Percentiles rank a stretch among this genome's conserved stretches.
Evolutionary conservation across 2,113 vertebrate genomes (phyloP).

Genomic region (Ciconia boyciana): DNA sequence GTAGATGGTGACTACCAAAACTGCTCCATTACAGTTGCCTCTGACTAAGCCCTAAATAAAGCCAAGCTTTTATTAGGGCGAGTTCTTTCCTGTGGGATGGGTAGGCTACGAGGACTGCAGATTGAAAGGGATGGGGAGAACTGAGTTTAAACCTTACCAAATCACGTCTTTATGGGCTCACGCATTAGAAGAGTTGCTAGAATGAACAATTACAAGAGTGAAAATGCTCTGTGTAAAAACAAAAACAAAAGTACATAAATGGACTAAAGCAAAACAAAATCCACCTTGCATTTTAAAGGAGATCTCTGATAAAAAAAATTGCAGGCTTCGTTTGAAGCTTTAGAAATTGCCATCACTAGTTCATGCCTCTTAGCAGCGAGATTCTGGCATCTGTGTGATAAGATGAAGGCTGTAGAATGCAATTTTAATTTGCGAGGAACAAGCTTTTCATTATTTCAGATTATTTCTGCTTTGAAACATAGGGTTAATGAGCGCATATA

Average conservation of each 20-base stretch:
- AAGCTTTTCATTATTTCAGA: conserved; percentile 17
- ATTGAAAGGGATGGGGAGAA: not conserved
- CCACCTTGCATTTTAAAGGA: not conserved
- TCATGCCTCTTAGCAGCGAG: not conserved
- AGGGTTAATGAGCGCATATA: conserved; percentile 2
- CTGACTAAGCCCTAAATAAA: not conserved
- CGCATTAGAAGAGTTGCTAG: not conserved
- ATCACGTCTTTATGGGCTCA: not conserved
- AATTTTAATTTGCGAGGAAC: conserved; percentile 8
- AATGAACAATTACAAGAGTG: not conserved
- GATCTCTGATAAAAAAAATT: not conserved
- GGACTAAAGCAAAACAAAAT: conserved; percentile 26
- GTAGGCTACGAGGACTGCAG: not conserved
- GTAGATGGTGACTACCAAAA: not conserved
- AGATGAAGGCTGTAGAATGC: conserved; percentile 10
- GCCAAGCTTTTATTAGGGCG: not conserved
- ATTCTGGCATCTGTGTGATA: conserved; percentile 34
- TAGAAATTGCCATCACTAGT: not conserved
- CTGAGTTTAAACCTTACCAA: not conserved
- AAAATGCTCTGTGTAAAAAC: not conserved
- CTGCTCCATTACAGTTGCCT: not conserved
- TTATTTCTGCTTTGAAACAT: conserved; percentile 33
- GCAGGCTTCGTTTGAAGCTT: not conserved
- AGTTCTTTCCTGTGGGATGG: not conserved
- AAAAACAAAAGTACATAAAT: not conserved